Conservation (phyloP, 2,888 invertebrate species). For the Eupithecia insigniata region DNA sequence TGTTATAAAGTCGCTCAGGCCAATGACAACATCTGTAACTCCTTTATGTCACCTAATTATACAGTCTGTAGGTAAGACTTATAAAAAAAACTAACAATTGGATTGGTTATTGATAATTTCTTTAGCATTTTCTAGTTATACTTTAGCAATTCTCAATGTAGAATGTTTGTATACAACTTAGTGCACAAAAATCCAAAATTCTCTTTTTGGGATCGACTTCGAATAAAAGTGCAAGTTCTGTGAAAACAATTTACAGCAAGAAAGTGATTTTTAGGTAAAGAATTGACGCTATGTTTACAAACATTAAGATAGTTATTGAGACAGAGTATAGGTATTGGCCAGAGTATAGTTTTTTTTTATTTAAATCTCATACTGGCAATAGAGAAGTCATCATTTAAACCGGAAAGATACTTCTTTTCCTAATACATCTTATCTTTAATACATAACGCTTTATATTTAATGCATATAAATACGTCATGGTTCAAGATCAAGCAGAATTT, state of each 20-base stretch:
- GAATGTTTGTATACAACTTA: too few relatives aligned
- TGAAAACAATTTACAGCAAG: too few relatives aligned
- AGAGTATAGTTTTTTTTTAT: too few relatives aligned
- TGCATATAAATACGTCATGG: neutral
- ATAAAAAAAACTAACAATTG: neutral
- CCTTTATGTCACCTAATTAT: neutral
- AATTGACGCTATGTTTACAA: too few relatives aligned
- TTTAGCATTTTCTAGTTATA: neutral
- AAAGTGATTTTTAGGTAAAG: too few relatives aligned
- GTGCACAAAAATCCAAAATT: too few relatives aligned
- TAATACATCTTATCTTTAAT: neutral
- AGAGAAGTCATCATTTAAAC: neutral
- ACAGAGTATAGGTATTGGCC: too few relatives aligned
- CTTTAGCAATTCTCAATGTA: too few relatives aligned
- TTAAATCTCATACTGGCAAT: neutral
- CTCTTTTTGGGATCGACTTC: too few relatives aligned
- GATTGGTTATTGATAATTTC: neutral
- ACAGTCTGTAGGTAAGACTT: neutral
- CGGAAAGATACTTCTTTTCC: neutral
- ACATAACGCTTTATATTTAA: conserved; percentile 1
- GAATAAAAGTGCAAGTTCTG: too few relatives aligned
- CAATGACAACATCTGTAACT: neutral
- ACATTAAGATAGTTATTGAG: too few relatives aligned
- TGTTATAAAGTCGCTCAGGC: neutral
- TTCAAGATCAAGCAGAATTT: neutral